These are phyloP conservation scores for Polydrusus cervinus DNA, from an alignment of 2,888 invertebrate genomes.

Conservation along the genomic window DNA sequence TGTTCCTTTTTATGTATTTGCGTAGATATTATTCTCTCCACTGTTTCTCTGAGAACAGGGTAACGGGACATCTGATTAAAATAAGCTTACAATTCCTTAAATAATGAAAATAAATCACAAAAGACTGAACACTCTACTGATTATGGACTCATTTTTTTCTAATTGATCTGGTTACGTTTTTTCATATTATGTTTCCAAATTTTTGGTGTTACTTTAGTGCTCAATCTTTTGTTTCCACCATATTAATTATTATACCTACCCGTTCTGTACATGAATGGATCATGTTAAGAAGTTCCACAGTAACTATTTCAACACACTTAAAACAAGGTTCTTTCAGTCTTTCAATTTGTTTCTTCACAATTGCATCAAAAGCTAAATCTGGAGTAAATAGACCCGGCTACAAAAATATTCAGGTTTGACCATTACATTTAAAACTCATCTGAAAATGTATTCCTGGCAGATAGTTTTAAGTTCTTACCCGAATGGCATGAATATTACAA, in stretches of 20 bases:
- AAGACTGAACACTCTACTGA: conserved; percentile 6
- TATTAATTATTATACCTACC: conserved; percentile 75
- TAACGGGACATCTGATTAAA: conserved; percentile 91
- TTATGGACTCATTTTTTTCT: background rate
- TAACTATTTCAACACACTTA: conserved; percentile 98
- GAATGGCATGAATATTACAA: conserved; percentile 97
- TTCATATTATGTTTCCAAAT: no score
- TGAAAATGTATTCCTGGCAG: no score
- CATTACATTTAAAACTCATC: background rate
- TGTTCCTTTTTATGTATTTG: conserved; percentile 96
- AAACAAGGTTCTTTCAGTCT: conserved; percentile 97
- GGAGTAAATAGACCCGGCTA: conserved; percentile 99
- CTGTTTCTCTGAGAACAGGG: conserved; percentile 97
- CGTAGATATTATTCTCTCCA: conserved; percentile 96
- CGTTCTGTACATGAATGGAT: conserved; percentile 96
- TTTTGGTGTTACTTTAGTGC: background rate
- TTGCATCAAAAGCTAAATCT: conserved; percentile 99
- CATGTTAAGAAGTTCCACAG: conserved; percentile 95
- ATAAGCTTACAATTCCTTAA: conserved; percentile 11
- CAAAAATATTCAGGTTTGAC: conserved; percentile 55
- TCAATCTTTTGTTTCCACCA: background rate
- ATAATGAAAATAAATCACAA: background rate
- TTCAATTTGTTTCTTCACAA: conserved; percentile 98
- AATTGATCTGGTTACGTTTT: no score
- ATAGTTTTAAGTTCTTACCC: conserved; percentile 71